phyloP scores from a whole-genome alignment of 2,113 vertebrate species.

The Physeter macrocephalus region DNA sequence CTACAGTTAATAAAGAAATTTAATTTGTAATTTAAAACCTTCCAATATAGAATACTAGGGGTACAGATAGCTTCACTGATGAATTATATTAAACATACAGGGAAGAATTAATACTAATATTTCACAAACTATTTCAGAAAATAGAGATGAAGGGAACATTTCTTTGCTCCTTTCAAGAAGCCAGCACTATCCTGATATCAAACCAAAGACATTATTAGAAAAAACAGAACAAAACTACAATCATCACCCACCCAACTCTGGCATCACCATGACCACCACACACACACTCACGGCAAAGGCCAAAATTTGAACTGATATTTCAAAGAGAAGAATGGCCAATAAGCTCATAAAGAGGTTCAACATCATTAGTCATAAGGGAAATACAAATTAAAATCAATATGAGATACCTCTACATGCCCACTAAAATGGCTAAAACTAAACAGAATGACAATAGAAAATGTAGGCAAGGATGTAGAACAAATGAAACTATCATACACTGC shows the following conservation, averaged over 20 bases:
- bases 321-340: background rate
- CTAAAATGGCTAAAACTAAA: background rate
- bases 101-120: background rate
- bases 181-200: background rate
- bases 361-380: background rate
- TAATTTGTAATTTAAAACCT: background rate
- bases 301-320: background rate
- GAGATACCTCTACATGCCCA: background rate
- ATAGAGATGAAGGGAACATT: background rate
- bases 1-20: background rate
- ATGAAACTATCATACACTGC: background rate
- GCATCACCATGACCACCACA: rapidly evolving
- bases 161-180: background rate
- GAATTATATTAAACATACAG: background rate
- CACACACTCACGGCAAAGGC: background rate
- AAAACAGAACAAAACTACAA: conserved; percentile 1
- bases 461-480: background rate
- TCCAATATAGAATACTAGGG: background rate
- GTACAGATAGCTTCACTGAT: background rate
- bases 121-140: background rate
- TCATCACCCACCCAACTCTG: background rate
- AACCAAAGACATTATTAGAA: background rate
- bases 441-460: background rate
- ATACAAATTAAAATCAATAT: background rate
- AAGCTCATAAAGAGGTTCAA: background rate